Evolutionary conservation across 2,113 vertebrate genomes (phyloP).

Genomic region (Nannobrachium achirus): DNA sequence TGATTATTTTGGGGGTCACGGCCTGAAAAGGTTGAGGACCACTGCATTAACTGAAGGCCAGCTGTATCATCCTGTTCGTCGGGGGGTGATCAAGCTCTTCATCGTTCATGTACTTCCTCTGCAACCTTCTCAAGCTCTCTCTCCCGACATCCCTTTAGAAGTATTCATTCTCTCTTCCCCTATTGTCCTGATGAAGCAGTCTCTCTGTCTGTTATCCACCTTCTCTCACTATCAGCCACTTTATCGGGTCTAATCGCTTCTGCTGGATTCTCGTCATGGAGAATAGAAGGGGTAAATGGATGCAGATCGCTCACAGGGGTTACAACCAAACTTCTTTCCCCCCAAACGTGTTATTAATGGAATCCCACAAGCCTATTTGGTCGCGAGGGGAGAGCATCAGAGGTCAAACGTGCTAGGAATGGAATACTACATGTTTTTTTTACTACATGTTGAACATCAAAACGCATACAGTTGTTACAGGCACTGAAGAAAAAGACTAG

Average conservation of each 20-base stretch:
- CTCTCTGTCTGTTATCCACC: conserved; percentile 3
- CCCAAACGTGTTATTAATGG: conserved; percentile 29
- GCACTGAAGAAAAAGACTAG: too few relatives aligned
- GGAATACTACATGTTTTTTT: too few relatives aligned
- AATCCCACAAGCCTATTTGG: conserved; percentile 23
- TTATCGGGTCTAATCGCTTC: conserved; percentile 38
- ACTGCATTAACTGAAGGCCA: conserved; percentile 37
- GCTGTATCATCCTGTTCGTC: conserved; percentile 32
- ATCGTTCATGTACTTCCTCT: conserved; percentile 15
- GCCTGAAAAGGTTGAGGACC: too few relatives aligned
- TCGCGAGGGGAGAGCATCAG: conserved; percentile 40
- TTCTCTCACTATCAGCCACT: conserved; percentile 21
- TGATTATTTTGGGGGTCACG: too few relatives aligned
- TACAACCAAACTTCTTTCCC: conserved; percentile 52
- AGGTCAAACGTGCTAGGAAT: conserved; percentile 18
- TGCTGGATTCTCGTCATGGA: conserved; percentile 43
- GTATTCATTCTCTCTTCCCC: conserved; percentile 43
- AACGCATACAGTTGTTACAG: too few relatives aligned
- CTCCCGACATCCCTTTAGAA: conserved; percentile 14
- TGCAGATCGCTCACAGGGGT: conserved; percentile 30
- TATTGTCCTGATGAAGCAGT: conserved; percentile 17
- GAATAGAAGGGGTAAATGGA: conserved; percentile 30
- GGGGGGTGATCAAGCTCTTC: conserved; percentile 33
- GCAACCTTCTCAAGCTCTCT: conserved; percentile 10
- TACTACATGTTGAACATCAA: too few relatives aligned